Conservation (phyloP, 2,113 vertebrate species). For the Desmodus rotundus region DNA sequence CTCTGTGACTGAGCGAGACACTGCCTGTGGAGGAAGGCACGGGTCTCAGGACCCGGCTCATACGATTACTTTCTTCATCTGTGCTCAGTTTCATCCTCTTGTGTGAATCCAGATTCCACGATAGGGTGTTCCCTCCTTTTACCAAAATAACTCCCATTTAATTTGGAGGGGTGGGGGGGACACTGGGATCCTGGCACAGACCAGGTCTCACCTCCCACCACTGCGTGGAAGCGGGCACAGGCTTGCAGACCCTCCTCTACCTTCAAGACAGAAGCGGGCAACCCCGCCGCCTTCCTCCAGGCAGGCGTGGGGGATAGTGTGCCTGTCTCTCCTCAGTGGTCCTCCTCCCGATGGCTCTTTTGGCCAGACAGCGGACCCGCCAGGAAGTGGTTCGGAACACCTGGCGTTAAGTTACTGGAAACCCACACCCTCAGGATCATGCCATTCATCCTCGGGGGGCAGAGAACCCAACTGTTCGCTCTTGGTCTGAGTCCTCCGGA, state of each 20-base stretch:
- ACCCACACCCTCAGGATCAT: constrained; percentile 25
- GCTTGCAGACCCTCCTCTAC: neutral
- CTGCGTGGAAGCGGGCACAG: neutral
- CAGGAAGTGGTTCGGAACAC: neutral
- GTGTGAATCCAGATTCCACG: neutral
- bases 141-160: neutral
- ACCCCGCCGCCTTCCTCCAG: neutral
- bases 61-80: neutral
- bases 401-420: neutral
- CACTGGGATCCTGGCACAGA: neutral
- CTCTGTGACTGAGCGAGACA: neutral
- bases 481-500: constrained; percentile 52
- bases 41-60: neutral
- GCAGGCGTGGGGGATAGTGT: neutral
- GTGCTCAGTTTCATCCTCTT: neutral
- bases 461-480: constrained; percentile 31
- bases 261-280: neutral
- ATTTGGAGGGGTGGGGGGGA: neutral
- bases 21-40: neutral
- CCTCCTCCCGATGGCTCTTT: constrained; percentile 19
- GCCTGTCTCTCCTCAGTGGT: neutral
- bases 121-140: neutral
- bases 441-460: constrained; percentile 20
- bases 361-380: neutral
- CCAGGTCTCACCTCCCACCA: neutral